These are phyloP conservation scores for Drosophila bunnanda DNA, from an alignment of 2,888 invertebrate species.

Conservation along the genomic window DNA sequence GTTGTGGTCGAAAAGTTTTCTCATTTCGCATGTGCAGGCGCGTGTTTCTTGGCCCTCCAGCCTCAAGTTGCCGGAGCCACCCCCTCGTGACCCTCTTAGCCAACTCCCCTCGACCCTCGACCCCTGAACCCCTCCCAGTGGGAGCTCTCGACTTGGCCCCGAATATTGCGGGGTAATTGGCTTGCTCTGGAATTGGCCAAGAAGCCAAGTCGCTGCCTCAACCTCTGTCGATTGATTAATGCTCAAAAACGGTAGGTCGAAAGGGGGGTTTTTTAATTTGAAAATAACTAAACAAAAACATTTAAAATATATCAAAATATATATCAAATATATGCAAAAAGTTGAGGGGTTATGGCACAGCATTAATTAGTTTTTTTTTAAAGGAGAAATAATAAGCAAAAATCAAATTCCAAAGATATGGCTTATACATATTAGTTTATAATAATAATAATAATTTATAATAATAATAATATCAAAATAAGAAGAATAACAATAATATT, in stretches of 20 bases:
- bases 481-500: too few species aligned
- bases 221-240: slow-evolving; percentile 3
- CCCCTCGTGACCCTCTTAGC: slow-evolving; percentile 11
- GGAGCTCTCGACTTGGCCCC: not conserved
- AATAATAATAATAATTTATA: too few species aligned
- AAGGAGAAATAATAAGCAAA: too few species aligned
- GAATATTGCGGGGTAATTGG: slow-evolving; percentile 11
- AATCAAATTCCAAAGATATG: too few species aligned
- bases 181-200: slow-evolving; percentile 10
- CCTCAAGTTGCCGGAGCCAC: slow-evolving; percentile 16
- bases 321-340: too few species aligned
- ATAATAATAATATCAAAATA: too few species aligned
- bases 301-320: not conserved
- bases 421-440: too few species aligned
- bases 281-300: not conserved
- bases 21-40: slow-evolving; percentile 69
- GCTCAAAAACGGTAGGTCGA: not conserved
- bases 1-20: slow-evolving; percentile 79
- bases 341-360: too few species aligned
- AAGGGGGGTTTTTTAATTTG: not conserved
- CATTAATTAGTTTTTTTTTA: too few species aligned
- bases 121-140: not conserved
- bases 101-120: not conserved
- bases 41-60: slow-evolving; percentile 44
- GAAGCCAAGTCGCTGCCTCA: not conserved